These are phyloP conservation scores for Drosophila littoralis DNA, from an alignment of 1,140 invertebrate species.

Conservation along the genomic window DNA sequence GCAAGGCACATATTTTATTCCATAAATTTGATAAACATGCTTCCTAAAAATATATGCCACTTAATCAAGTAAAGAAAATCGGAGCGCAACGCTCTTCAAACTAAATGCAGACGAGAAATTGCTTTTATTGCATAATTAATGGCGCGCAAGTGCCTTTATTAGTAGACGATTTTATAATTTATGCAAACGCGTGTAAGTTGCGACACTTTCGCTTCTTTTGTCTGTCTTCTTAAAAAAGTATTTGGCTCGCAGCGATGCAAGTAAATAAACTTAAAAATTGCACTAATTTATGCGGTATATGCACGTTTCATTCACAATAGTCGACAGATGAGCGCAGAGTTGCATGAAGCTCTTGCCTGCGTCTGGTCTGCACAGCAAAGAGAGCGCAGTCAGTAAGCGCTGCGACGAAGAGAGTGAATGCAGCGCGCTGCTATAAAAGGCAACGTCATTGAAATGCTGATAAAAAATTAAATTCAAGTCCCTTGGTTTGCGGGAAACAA, in stretches of 20 bases:
- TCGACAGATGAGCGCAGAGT: conserved; percentile 43
- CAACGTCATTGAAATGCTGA: conserved; percentile 32
- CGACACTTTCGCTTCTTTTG: conserved; percentile 12
- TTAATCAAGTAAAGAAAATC: not conserved
- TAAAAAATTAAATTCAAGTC: conserved; percentile 43
- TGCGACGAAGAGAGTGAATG: conserved; percentile 19
- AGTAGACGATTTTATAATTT: conserved; percentile 48
- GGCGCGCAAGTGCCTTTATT: conserved; percentile 23
- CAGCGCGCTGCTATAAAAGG: conserved; percentile 24
- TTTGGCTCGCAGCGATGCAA: not conserved
- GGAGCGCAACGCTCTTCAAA: conserved; percentile 18
- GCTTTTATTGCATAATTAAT: conserved; percentile 76
- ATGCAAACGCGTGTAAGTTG: conserved; percentile 20
- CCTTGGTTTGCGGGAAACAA: conserved; percentile 4
- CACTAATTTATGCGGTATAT: conserved; percentile 40
- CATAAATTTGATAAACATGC: conserved; percentile 56
- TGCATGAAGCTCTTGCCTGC: conserved; percentile 26
- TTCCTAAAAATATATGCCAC: conserved; percentile 3
- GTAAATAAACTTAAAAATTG: conserved; percentile 19
- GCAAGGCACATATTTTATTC: conserved; percentile 59
- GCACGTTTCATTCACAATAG: conserved; percentile 46
- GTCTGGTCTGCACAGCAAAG: conserved; percentile 3
- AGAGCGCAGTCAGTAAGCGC: conserved; percentile 21
- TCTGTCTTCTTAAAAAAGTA: conserved; percentile 8
- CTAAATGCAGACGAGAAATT: conserved; percentile 56